These are phyloP conservation scores for Bombus confusus DNA, from an alignment of 1,140 invertebrate species.

Conservation along the genomic window DNA sequence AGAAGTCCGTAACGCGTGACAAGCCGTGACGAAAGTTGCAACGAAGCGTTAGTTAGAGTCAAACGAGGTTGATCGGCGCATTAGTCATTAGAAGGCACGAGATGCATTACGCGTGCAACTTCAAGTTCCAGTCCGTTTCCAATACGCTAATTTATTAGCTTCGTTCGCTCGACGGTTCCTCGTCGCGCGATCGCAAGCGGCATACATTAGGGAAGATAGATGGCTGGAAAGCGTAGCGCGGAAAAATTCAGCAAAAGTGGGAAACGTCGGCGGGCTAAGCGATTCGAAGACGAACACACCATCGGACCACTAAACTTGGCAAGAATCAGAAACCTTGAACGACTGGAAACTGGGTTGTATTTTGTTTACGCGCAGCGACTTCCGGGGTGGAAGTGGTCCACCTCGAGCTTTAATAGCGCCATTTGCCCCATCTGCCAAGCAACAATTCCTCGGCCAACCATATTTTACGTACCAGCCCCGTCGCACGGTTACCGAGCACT, in stretches of 20 bases:
- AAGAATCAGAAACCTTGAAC: slow-evolving; percentile 40
- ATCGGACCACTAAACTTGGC: slow-evolving; percentile 9
- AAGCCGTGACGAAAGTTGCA: not conserved
- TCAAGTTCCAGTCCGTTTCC: slow-evolving; percentile 15
- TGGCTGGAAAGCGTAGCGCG: slow-evolving; percentile 6
- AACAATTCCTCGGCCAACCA: not conserved
- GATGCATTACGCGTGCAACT: not conserved
- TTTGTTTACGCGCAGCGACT: slow-evolving; percentile 15
- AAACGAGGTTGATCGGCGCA: slow-evolving; percentile 11
- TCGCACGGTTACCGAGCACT: not conserved
- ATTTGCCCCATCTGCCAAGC: not conserved
- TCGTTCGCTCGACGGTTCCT: not conserved
- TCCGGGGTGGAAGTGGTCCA: not conserved
- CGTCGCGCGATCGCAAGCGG: not conserved
- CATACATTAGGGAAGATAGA: slow-evolving; percentile 24
- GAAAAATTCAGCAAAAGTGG: slow-evolving; percentile 25
- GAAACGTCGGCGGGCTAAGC: not conserved
- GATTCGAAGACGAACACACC: slow-evolving; percentile 5
- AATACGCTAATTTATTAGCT: slow-evolving; percentile 23
- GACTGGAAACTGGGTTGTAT: slow-evolving; percentile 34
- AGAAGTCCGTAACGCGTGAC: not conserved
- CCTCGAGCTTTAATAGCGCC: not conserved
- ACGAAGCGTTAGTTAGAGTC: slow-evolving; percentile 18
- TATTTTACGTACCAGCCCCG: not conserved
- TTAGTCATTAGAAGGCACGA: slow-evolving; percentile 2